Evolutionary conservation across 2,797 vertebrate genomes (phyloP).

Genomic region (Sebastes cheni): DNA sequence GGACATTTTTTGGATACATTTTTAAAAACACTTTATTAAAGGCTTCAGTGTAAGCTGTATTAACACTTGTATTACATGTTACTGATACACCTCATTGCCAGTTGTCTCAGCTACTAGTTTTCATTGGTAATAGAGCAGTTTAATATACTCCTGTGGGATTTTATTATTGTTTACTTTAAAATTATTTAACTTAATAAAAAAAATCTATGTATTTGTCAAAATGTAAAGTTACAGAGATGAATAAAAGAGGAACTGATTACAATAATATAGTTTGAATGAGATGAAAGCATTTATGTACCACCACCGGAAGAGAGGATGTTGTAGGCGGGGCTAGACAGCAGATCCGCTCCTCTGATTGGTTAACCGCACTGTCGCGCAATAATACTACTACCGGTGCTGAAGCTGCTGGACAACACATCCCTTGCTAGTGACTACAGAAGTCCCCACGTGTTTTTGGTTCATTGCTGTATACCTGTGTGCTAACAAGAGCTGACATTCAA

Average conservation of each 20-base stretch:
- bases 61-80: neutral
- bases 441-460: neutral
- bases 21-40: neutral
- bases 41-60: neutral
- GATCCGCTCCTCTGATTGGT: slow-evolving; percentile 49
- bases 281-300: neutral
- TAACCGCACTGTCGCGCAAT: rapidly evolving
- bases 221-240: neutral
- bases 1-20: neutral
- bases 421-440: too few relatives aligned
- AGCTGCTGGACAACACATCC: neutral
- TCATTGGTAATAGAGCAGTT: neutral
- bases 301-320: neutral
- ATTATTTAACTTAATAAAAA: neutral
- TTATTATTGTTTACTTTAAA: neutral
- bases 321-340: slow-evolving; percentile 16
- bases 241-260: neutral
- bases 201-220: neutral
- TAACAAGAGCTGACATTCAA: slow-evolving; percentile 19
- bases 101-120: neutral
- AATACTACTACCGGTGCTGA: slow-evolving; percentile 28
- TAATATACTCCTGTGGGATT: neutral
- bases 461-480: too few relatives aligned
- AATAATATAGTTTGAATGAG: neutral
- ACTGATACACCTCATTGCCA: too few relatives aligned